These are phyloP conservation scores for Cheilosia grossa DNA, from an alignment of 2,888 invertebrate genomes.

Conservation along the genomic window DNA sequence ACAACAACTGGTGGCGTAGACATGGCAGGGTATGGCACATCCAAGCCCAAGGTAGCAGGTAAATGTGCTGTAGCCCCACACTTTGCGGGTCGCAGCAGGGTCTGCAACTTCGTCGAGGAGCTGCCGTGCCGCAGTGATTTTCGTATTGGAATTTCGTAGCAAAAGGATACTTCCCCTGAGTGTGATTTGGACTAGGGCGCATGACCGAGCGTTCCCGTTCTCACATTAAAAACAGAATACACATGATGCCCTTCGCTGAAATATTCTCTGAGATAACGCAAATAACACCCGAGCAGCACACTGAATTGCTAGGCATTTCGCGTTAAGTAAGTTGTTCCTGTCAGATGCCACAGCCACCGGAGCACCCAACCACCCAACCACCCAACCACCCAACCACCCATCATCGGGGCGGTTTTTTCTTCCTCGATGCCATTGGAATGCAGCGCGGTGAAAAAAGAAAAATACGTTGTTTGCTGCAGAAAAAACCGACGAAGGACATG, in stretches of 20 bases:
- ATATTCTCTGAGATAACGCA: conserved; percentile 62
- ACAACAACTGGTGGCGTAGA: conserved; percentile 21
- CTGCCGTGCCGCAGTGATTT: conserved; percentile 63
- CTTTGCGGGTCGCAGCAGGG: conserved; percentile 22
- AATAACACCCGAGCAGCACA: conserved; percentile 40
- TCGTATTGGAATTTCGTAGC: conserved; percentile 49
- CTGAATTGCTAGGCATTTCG: conserved; percentile 69
- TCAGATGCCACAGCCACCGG: conserved; percentile 20
- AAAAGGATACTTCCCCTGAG: conserved; percentile 69
- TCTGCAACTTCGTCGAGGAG: conserved; percentile 25
- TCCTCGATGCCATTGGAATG: conserved; percentile 20
- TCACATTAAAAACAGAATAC: conserved; percentile 64
- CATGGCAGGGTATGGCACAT: conserved; percentile 18
- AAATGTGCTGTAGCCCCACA: conserved; percentile 43
- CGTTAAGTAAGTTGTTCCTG: conserved; percentile 67
- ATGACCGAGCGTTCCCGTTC: conserved; percentile 49
- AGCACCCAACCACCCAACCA: conserved; percentile 2
- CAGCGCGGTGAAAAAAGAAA: not conserved
- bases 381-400: conserved; percentile 3
- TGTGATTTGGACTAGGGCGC: conserved; percentile 49
- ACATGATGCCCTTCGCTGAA: conserved; percentile 51
- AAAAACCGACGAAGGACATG: conserved; percentile 45
- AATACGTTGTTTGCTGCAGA: not conserved
- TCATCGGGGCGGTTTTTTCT: not conserved
- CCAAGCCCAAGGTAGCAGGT: conserved; percentile 62